Conservation (phyloP, 2,113 vertebrate genomes). For the Octodon degus region DNA sequence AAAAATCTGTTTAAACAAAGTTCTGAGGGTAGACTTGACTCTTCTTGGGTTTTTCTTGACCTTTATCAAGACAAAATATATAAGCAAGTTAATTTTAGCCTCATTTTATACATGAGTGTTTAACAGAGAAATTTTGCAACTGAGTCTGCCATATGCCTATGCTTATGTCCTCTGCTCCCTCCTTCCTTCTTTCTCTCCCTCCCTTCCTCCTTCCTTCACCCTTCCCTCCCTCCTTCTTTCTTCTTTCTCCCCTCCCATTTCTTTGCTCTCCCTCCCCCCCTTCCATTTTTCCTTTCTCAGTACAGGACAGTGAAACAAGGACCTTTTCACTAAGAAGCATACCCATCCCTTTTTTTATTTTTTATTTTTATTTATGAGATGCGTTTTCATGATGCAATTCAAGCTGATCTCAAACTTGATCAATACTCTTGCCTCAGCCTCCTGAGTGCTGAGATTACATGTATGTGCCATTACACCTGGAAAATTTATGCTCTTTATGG, state of each 20-base stretch:
- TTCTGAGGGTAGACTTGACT: neutral
- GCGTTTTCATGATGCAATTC: neutral
- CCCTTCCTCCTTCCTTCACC: neutral
- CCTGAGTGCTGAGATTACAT: neutral
- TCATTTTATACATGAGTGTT: neutral
- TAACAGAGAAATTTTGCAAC: neutral
- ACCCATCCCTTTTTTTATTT: neutral
- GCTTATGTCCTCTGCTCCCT: neutral
- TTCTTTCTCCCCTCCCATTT: no score
- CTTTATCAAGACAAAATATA: neutral
- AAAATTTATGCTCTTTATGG: neutral
- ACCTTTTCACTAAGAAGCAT: neutral
- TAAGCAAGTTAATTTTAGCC: neutral
- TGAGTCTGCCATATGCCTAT: neutral
- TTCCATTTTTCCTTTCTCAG: neutral
- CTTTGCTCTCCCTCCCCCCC: neutral
- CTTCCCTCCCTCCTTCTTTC: neutral
- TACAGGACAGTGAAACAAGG: neutral
- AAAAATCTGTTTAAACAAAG: neutral
- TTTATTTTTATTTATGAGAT: neutral
- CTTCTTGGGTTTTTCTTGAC: neutral
- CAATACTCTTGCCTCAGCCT: neutral
- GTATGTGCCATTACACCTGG: neutral
- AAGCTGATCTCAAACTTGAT: neutral
- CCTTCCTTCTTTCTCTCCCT: neutral